Conservation (phyloP, 2,113 vertebrate species). For the Panthera uncia region DNA sequence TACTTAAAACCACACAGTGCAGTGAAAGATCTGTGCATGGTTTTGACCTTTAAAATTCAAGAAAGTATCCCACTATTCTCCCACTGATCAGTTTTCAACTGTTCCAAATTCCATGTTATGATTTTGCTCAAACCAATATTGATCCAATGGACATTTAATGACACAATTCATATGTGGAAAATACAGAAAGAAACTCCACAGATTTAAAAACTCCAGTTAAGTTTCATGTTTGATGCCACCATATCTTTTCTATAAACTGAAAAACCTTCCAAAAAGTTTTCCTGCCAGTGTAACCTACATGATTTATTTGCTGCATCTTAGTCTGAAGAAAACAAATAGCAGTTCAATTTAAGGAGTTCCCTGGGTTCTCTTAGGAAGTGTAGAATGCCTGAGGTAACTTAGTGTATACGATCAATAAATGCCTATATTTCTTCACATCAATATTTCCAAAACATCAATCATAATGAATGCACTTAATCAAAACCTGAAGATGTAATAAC, state of each 20-base stretch:
- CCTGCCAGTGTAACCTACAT: background rate
- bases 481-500: background rate
- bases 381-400: background rate
- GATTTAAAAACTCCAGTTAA: background rate
- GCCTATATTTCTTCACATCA: background rate
- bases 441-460: background rate
- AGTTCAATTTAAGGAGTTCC: background rate
- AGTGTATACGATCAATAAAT: background rate
- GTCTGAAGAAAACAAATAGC: background rate
- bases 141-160: background rate
- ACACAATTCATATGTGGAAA: background rate
- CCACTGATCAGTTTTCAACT: conserved; percentile 10
- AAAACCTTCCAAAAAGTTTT: conserved; percentile 13
- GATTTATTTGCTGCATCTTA: background rate
- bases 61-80: background rate
- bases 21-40: background rate
- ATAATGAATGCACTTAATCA: background rate
- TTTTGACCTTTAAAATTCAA: conserved; percentile 21
- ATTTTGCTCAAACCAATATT: background rate
- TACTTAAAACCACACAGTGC: background rate
- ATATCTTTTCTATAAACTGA: background rate
- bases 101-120: background rate
- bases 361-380: background rate
- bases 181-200: background rate
- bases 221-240: background rate